Base-by-base conservation (phyloP, 2,797 vertebrate species). In the Hephaestus fuliginosus region DNA sequence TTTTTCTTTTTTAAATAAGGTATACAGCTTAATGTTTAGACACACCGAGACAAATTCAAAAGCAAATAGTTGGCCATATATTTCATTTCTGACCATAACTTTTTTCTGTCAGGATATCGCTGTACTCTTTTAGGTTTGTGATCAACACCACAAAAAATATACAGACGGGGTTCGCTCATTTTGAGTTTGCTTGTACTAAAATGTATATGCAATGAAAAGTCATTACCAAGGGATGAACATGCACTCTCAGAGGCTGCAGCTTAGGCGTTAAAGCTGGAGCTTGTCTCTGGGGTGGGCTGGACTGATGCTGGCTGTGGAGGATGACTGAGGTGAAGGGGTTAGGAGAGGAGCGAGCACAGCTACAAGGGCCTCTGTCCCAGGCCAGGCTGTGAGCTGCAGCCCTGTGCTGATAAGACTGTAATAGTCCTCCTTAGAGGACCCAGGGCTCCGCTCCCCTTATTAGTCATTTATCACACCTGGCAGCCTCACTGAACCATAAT, bases 391-490 rank as follows among this genome's bases (percentile, higher is more conserved):
- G 94, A 95, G 93, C 93, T 95, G 95, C 78, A 96, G 97, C 96
- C 96, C 83, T 83, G 95, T 95, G 96, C 97, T 98, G 98, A 99
- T 99, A 99, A 99, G 95, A 89, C 98, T 95, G 97, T 97, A 98
- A 99, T 98, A 97, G 98, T 96, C 96, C 97, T 97, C 97, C 97
- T 98, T 97, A 97, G 98, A 98, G 98, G 96, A 95, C 94, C 95
- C 85, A 92, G 95, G 96, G 96, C 97, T 98, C 96, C 95, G 91
- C 96, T 93, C 95, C 93, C 96, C 98, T 99, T 98, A 99, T 99
- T 99, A 98, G 97, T 98, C 97, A 99, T 99, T 99, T 99, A 99
- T 99, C 98, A 99, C 97, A 98, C 97, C 97, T 99, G 98, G 97
- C 98, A 99, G 97, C 96, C 96, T 96, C 95, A 96, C 97, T 97